Conservation (phyloP, 2,888 invertebrate genomes). For the Cataglyphis rosenhaueri region DNA sequence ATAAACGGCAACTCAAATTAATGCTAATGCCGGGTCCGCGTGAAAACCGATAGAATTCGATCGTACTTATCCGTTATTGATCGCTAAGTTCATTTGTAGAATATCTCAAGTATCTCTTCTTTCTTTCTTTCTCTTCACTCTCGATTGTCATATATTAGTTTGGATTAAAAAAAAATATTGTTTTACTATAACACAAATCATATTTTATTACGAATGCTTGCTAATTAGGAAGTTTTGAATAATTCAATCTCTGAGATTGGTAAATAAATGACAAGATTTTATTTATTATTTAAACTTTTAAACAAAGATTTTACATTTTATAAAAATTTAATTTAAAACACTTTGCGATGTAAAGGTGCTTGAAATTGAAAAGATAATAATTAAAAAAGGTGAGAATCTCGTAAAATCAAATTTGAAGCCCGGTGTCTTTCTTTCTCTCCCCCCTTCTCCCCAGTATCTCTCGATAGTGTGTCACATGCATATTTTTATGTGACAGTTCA, state of each 20-base stretch:
- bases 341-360: neutral
- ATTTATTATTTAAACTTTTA: conserved; percentile 19
- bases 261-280: neutral
- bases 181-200: neutral
- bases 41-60: conserved; percentile 78
- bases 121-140: neutral
- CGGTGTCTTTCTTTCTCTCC: neutral
- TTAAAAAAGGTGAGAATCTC: neutral
- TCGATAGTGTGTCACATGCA: neutral
- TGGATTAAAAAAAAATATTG: neutral
- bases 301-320: conserved; percentile 22
- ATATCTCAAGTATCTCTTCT: neutral
- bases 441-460: too few relatives aligned
- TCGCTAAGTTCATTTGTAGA: neutral
- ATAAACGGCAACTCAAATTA: conserved; percentile 83
- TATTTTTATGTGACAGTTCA: conserved; percentile 29
- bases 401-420: neutral
- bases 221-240: neutral
- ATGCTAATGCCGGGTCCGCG: conserved; percentile 80
- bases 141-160: neutral
- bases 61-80: neutral
- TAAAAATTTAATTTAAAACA: conserved; percentile 5
- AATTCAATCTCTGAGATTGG: neutral
- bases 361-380: conserved; percentile 4
- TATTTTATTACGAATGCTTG: neutral